A percentile compares a stretch with the other conserved stretches of the same genome.
Conservation (phyloP, 1,140 invertebrate species). For the Meloidogyne floridensis region DNA sequence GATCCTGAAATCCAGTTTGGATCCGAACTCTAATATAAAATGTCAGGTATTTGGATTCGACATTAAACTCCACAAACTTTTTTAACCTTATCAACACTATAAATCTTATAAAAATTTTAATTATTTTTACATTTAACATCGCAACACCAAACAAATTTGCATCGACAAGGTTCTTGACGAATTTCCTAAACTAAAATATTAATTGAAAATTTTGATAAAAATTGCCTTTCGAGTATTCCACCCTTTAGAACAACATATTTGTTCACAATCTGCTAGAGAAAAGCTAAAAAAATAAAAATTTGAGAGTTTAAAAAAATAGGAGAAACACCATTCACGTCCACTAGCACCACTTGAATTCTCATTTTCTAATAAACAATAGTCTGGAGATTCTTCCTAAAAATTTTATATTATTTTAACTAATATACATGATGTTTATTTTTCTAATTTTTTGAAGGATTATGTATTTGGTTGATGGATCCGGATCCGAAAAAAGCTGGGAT, state of each 20-base stretch:
- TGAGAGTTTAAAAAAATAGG: background rate
- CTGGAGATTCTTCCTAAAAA: slow-evolving; percentile 73
- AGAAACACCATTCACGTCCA: slow-evolving; percentile 69
- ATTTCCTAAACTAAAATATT: slow-evolving; percentile 48
- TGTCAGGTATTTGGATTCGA: too few species aligned
- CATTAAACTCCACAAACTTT: too few species aligned
- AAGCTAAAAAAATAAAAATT: slow-evolving; percentile 60
- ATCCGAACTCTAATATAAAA: too few species aligned
- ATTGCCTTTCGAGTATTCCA: slow-evolving; percentile 43
- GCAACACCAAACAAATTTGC: slow-evolving; percentile 76
- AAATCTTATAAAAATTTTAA: too few species aligned
- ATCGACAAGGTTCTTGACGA: slow-evolving; percentile 70
- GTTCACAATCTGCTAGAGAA: slow-evolving; percentile 71
- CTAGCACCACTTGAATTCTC: slow-evolving; percentile 68
- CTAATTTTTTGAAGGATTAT: too few species aligned
- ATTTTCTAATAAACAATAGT: slow-evolving; percentile 70
- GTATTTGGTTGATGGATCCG: too few species aligned
- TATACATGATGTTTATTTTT: too few species aligned
- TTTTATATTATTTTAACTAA: slow-evolving; percentile 60
- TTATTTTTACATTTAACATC: slow-evolving; percentile 71
- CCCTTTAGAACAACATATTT: slow-evolving; percentile 60
- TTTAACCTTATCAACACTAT: too few species aligned
- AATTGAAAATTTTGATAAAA: background rate
- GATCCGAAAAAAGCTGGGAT: too few species aligned
- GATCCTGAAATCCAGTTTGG: too few species aligned